phyloP scores from a whole-genome alignment of 2,888 invertebrate genomes.

The Yponomeuta cagnagella region DNA sequence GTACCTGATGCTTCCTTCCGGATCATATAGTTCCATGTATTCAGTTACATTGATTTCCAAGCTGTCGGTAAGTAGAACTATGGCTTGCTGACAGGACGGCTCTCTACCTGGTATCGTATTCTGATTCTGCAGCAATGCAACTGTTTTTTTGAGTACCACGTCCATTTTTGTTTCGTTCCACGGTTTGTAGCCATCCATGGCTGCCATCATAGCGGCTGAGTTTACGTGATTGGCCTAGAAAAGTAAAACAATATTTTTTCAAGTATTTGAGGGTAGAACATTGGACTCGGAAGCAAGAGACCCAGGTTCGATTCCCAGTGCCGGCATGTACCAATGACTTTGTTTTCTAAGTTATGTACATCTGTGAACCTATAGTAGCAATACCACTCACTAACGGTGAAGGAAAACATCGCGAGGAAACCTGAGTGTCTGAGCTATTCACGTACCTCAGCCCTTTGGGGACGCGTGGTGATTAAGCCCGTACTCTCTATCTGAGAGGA shows the following conservation, averaged over 20 bases:
- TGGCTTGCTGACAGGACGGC: constrained; percentile 60
- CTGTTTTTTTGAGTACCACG: constrained; percentile 42
- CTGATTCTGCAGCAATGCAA: constrained; percentile 41
- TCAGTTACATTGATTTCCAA: constrained; percentile 49
- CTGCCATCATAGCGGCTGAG: constrained; percentile 61
- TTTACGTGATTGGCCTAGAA: constrained; percentile 64
- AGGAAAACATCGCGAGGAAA: no score
- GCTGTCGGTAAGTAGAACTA: constrained; percentile 59
- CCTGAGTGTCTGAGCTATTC: no score
- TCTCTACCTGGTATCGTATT: constrained; percentile 33
- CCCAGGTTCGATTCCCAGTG: no score
- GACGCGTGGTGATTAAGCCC: no score
- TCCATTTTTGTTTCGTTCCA: constrained; percentile 49
- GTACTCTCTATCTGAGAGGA: no score
- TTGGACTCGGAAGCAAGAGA: no score
- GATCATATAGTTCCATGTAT: constrained; percentile 45
- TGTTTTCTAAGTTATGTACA: no score
- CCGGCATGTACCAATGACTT: no score
- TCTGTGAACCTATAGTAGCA: no score
- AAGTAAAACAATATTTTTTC: background rate
- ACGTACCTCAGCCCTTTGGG: no score
- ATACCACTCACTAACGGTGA: no score
- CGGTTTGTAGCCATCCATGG: constrained; percentile 37
- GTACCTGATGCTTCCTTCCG: constrained; percentile 53
- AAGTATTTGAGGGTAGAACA: no score